Evolutionary conservation across 2,888 invertebrate genomes (phyloP).

Genomic region (Callyntrura sp.): DNA sequence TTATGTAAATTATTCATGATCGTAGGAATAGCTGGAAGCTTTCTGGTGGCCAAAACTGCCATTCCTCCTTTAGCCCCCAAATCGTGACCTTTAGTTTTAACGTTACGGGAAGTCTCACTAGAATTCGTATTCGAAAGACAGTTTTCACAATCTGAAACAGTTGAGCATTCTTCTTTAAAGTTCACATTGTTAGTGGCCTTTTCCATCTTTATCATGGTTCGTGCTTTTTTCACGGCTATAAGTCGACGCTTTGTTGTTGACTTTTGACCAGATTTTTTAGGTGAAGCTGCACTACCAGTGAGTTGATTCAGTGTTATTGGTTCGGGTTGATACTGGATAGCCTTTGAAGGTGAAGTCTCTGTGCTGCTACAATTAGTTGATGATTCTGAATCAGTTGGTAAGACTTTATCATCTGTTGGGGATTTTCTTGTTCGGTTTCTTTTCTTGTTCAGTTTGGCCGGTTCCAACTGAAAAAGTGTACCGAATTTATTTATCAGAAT

Average conservation of each 20-base stretch:
- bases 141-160: neutral
- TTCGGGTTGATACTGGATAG: neutral
- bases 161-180: conserved; percentile 49
- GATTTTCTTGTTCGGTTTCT: neutral
- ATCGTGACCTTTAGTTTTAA: neutral
- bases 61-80: neutral
- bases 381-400: neutral
- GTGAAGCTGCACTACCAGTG: neutral
- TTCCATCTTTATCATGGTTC: neutral
- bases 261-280: neutral
- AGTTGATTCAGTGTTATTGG: neutral
- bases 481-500: neutral
- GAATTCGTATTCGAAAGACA: conserved; percentile 43
- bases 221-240: conserved; percentile 39
- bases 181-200: no score
- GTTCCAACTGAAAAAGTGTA: neutral
- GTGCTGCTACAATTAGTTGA: no score
- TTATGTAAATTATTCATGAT: conserved; percentile 56
- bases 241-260: neutral
- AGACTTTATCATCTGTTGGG: neutral
- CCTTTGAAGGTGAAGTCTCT: neutral
- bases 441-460: neutral
- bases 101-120: neutral
- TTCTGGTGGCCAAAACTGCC: neutral
- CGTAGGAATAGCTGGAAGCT: conserved; percentile 31